A percentile compares a stretch with the other conserved stretches of the same genome.
phyloP scores from a whole-genome alignment of 2,797 vertebrate species.

The Selene dorsalis region DNA sequence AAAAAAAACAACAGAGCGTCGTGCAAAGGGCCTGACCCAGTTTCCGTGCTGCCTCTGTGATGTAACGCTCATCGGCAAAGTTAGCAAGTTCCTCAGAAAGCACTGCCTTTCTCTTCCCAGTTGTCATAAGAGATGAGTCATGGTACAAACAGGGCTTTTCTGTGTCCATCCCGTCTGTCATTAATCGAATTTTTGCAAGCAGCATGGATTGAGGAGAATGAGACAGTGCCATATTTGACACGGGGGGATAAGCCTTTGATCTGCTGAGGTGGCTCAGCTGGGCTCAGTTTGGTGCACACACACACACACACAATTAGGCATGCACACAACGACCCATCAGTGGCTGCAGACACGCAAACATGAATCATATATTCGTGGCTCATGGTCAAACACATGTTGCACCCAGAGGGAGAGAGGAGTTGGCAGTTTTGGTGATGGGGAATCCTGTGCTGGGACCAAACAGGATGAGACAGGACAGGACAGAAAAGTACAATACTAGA shows the following conservation, averaged over 20 bases:
- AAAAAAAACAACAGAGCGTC: slow-evolving; percentile 37
- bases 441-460: not conserved
- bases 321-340: slow-evolving; percentile 25
- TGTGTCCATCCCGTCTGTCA: slow-evolving; percentile 23
- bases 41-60: slow-evolving; percentile 62
- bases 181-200: slow-evolving; percentile 46
- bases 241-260: slow-evolving; percentile 58
- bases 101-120: slow-evolving; percentile 27
- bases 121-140: slow-evolving; percentile 44
- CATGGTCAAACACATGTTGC: slow-evolving; percentile 6
- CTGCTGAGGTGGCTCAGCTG: slow-evolving; percentile 50
- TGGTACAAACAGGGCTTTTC: slow-evolving; percentile 26
- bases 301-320: slow-evolving; percentile 34
- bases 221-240: slow-evolving; percentile 38
- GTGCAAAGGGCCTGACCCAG: slow-evolving; percentile 67
- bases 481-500: not conserved
- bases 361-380: not conserved
- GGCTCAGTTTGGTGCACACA: slow-evolving; percentile 29
- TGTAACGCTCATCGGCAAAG: slow-evolving; percentile 60
- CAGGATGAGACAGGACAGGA: not conserved
- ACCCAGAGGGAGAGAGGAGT: slow-evolving; percentile 4
- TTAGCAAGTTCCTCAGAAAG: slow-evolving; percentile 54
- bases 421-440: not conserved
- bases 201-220: slow-evolving; percentile 40
- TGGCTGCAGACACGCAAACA: slow-evolving; percentile 5